Evolutionary conservation across 2,113 vertebrate genomes (phyloP), one percentile per base, ranked within the genome.

Genomic region (Pyxicephalus adspersus): DNA sequence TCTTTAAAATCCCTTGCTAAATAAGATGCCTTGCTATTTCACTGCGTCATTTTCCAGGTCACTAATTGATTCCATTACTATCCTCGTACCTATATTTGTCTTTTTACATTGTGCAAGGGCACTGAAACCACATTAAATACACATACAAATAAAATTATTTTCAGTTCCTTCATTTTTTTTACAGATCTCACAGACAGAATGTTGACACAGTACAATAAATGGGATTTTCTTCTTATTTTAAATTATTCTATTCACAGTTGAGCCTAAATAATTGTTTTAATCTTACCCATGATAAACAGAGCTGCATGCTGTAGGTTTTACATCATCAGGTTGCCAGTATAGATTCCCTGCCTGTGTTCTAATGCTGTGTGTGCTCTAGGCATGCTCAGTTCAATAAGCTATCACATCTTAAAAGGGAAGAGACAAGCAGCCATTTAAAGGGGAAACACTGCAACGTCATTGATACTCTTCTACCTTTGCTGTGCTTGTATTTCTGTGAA

Each of bases 271-370:
- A 22, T 25, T 79, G 8, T 58, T n/a, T 22, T 64, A 9, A 34
- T 73, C 79, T 81, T 81, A 73, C 79, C 79, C 68, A 81, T 65
- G 34, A 55, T 45, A 34, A 5, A 68, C 77, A 81, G 45, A 65
- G 70, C 58, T 71, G 66, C 18, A 52, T 38, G 23, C n/a, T 17
- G 71, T 58, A 64, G 0, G 22, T 26, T 81, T 51, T 64, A 34
- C 45, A 57, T 50, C 50, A 73, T 66, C 70, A 54, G 50, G 26
- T 26, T 80, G 79, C 26, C 17, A 18, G 60, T 4, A 79, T 22
- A 65, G 54, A 54, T 72, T 72, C 55, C 26, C 67, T 79, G 78
- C 11, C 22, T 67, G 38, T 50, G 70, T 51, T 34, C 13, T 60
- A 64, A 23, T 9, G 16, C 31, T 50, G 18, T 64, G 25, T 23